Evolutionary conservation across 1,140 invertebrate species (phyloP), one percentile per base, ranked within the genome.

Genomic region (Drosophila neocordata): DNA sequence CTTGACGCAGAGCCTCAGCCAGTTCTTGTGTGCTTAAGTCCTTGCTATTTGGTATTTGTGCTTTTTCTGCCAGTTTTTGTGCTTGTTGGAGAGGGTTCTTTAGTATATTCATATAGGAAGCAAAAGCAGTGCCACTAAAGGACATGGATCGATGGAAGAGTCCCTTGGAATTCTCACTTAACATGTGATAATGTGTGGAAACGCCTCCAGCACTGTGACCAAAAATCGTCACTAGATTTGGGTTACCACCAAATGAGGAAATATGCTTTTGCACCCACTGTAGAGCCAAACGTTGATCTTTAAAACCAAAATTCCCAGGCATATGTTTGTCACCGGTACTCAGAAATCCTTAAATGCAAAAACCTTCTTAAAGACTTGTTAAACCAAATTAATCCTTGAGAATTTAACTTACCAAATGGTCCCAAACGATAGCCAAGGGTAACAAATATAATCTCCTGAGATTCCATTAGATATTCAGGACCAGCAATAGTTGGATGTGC

Each of bases 191-290:
- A 18, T 94, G 87, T 34, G 93, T 93, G 60, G 93, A 92, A 59
- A 93, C 92, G 3, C 92, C 94, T 1, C 95, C 95, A 1, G 95
- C 94, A 58, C 93, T 93, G 68, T 95, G 94, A 0, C 96, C 96
- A 74, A 96, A 95, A n/a, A 97, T 89, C 0, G 96, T 97, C 0
- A 97, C 93, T 72, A 94, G 93, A 2, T 94, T 83, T 0, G 94
- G 93, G 91, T 96, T 94, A 0, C 96, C 96, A 18, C 96, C 96
- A 84, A 97, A 97, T 13, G 61, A 20, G 0, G 55, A 44, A 6
- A 90, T 89, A 5, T 90, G 55, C 31, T 69, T 31, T 24, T 90
- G 71, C n/a, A 90, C 58, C 89, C 89, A 90, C 60, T 79, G 75
- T 5, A 90, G 48, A 0, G 78, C 89, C 63, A 89, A 20, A 0